Evolutionary conservation across 1,140 invertebrate species (phyloP), one percentile per base, ranked within the genome.

Genomic region (Orius laevigatus): DNA sequence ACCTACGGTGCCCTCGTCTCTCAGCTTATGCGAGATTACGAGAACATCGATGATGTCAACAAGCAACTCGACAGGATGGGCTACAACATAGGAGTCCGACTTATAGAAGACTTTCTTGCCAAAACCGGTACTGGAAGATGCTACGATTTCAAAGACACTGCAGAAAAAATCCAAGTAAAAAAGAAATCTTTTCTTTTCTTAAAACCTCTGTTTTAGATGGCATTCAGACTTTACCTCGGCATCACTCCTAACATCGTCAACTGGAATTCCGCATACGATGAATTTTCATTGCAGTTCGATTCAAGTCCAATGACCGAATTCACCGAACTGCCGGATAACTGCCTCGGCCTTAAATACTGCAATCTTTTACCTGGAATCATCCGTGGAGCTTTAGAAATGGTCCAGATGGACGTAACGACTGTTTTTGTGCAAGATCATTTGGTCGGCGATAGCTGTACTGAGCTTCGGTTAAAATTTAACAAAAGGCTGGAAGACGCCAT

Each of bases 21-120:
- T 10, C 94, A 98, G 69, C 78, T 99, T 61, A 65, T 98, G 12
- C 92, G 94, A 66, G 96, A 99, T 68, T 89, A 89, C 60, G 95
- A 98, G 64, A 94, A 93, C 69, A 77, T 88, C 16, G 94, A 98
- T 42, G 94, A 98, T 70, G 87, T 93, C 0, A 93, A 92, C 60
- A 91, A 92, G 62, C 88, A 93, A 60, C 64, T 95, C 32, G 89
- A 94, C 58, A 67, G 87, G 60, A 86, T 94, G 65, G 93, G 93
- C 16, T 98, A 98, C 60, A 98, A 98, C 61, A 98, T 99, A 76
- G 96, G 96, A 25, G 80, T 97, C 40, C 70, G 95, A 34, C 67
- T 99, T 8, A 94, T 98, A 55, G 95, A 99, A 70, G 96, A 98
- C 62, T 98, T 95, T 60, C 68, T 98, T 12, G 91, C 94, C 1